phyloP scores from a whole-genome alignment of 2,113 vertebrate species.

The Erpornis zantholeuca region DNA sequence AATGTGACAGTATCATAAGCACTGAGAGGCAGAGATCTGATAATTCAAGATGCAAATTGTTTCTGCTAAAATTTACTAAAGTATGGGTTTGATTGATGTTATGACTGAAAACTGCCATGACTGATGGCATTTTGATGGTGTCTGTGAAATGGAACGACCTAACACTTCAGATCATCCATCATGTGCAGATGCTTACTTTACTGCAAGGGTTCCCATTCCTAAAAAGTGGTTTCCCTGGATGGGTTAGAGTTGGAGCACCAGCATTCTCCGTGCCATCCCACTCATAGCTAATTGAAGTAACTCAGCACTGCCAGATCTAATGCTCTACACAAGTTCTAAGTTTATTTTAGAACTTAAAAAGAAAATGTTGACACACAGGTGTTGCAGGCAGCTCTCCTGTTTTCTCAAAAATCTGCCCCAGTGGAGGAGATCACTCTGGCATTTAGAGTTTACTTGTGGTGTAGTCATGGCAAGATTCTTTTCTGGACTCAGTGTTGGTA shows the following conservation, averaged over 20 bases:
- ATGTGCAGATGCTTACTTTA: not conserved
- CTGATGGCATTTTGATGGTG: not conserved
- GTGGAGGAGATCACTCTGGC: not conserved
- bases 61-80: slow-evolving; percentile 18
- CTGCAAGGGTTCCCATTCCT: not conserved
- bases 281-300: not conserved
- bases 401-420: not conserved
- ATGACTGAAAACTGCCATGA: not conserved
- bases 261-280: not conserved
- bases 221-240: not conserved
- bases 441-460: not conserved
- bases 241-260: not conserved
- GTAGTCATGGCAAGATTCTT: not conserved
- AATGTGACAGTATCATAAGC: not conserved
- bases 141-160: not conserved
- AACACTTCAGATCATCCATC: not conserved
- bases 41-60: slow-evolving; percentile 1
- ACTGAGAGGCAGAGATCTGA: not conserved
- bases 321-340: not conserved
- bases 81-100: not conserved
- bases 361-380: not conserved
- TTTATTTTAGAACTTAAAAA: not conserved
- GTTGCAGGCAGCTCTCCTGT: not conserved
- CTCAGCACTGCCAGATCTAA: not conserved
- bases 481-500: not conserved